Evolutionary conservation across 2,113 vertebrate species (phyloP), one percentile per base, ranked within the genome.

Genomic region (Thalassoma bifasciatum): DNA sequence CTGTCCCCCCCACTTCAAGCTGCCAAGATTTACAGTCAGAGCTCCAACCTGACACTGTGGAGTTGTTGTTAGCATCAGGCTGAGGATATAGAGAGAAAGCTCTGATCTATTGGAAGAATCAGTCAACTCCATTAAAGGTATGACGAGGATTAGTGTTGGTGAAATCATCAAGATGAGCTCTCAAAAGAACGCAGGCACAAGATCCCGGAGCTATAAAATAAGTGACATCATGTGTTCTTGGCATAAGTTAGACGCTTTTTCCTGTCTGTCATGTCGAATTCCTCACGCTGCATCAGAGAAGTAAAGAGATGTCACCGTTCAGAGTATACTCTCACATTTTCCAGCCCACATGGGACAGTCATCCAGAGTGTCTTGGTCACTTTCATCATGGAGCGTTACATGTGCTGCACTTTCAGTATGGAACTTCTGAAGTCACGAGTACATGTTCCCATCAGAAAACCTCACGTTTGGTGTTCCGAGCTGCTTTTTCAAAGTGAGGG

Each of bases 11-110:
- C 2, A 14, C 62, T 56, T 51, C 68, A 63, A 78, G 50, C 42
- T 9, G 16, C 54, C 51, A 19, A 79, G 78, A 91, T 91, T 89
- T 89, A 91, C 50, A 66, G 72, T 74, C 58, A 9, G 37, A 2
- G 6, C 59, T 68, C 47, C 21, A 7, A 76, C 56, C 64, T 60
- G 36, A 22, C 16, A 40, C 79, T 66, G 36, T 74, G 72, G 50
- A 40, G 67, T 66, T 53, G 52, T 84, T 78, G 63, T 86, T 22
- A 73, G 74, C 30, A 61, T 36, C 57, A 69, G 34, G 63, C 50
- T 42, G 4, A 1, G 40, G 23, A 34, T 53, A 34, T 53, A 44
- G 17, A 78, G 36, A 36, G 38, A 30, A 1, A 14, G 23, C 21
- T n/a, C 37, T 49, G 5, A 47, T 82, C 42, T 50, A 69, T n/a